Conservation (phyloP, 2,113 vertebrate species). For the Struthio camelus region DNA sequence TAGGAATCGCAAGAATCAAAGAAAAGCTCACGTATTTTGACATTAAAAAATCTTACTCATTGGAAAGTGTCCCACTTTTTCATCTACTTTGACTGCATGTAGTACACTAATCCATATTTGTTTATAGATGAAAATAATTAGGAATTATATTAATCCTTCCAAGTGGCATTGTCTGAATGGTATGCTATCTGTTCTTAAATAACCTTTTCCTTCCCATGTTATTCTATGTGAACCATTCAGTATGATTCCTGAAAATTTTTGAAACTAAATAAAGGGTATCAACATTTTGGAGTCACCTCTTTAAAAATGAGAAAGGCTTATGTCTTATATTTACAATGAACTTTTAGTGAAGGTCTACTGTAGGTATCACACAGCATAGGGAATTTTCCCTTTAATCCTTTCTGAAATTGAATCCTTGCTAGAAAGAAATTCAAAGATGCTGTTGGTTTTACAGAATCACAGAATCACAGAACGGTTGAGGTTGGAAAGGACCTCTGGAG, state of each 20-base stretch:
- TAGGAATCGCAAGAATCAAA: background rate
- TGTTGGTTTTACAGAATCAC: background rate
- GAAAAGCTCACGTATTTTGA: background rate
- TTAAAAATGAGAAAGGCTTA: background rate
- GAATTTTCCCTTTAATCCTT: background rate
- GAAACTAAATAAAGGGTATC: background rate
- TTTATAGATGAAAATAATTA: slow-evolving; percentile 7
- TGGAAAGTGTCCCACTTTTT: background rate
- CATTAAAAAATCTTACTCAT: background rate
- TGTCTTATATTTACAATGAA: background rate
- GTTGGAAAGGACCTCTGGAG: too few species aligned
- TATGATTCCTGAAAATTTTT: background rate
- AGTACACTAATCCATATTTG: background rate
- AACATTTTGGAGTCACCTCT: background rate
- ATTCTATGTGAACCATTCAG: background rate
- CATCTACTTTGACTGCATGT: background rate
- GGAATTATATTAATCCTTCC: background rate
- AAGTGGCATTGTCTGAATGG: background rate
- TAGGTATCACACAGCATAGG: background rate
- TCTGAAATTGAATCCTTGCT: background rate
- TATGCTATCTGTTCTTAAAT: background rate
- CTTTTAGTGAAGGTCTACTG: background rate
- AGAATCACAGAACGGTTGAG: too few species aligned
- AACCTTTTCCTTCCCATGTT: background rate
- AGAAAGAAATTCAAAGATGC: background rate